phyloP scores from a whole-genome alignment of 2,888 invertebrate genomes.

The Drosophila falleni region DNA sequence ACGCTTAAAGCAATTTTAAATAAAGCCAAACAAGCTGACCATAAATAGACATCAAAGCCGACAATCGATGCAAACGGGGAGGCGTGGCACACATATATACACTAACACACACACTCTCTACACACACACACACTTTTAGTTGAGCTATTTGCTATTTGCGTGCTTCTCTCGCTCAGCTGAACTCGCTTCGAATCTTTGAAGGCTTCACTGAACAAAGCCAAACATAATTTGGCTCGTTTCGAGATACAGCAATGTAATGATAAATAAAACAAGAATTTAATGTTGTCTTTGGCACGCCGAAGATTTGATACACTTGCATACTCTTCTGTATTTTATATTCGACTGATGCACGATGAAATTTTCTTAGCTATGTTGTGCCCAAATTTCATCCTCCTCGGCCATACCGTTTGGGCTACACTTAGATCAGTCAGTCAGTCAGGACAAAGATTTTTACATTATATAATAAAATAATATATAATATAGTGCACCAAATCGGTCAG shows the following conservation, averaged over 20 bases:
- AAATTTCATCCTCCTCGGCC: too few relatives aligned
- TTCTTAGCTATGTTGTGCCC: too few relatives aligned
- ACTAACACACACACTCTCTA: slow-evolving; percentile 9
- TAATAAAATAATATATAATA: too few relatives aligned
- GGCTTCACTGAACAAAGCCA: slow-evolving; percentile 67
- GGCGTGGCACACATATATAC: slow-evolving; percentile 28
- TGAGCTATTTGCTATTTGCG: slow-evolving; percentile 69
- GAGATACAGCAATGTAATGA: slow-evolving; percentile 11
- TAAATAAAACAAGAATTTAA: not conserved
- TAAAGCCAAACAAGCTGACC: slow-evolving; percentile 45
- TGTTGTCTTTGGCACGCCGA: not conserved
- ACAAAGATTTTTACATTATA: too few relatives aligned
- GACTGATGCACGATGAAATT: too few relatives aligned
- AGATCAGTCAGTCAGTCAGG: too few relatives aligned
- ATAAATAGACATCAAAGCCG: slow-evolving; percentile 74
- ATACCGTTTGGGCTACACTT: too few relatives aligned
- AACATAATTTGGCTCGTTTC: slow-evolving; percentile 21
- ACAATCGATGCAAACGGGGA: slow-evolving; percentile 32
- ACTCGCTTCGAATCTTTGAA: slow-evolving; percentile 33
- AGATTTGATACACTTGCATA: not conserved
- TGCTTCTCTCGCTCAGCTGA: slow-evolving; percentile 66
- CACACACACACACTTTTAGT: slow-evolving; percentile 20
- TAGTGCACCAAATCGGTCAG: too few relatives aligned
- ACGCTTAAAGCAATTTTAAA: slow-evolving; percentile 63
- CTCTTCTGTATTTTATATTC: not conserved